Base-by-base conservation (phyloP, 2,797 vertebrate species). In the Psittacula echo region DNA sequence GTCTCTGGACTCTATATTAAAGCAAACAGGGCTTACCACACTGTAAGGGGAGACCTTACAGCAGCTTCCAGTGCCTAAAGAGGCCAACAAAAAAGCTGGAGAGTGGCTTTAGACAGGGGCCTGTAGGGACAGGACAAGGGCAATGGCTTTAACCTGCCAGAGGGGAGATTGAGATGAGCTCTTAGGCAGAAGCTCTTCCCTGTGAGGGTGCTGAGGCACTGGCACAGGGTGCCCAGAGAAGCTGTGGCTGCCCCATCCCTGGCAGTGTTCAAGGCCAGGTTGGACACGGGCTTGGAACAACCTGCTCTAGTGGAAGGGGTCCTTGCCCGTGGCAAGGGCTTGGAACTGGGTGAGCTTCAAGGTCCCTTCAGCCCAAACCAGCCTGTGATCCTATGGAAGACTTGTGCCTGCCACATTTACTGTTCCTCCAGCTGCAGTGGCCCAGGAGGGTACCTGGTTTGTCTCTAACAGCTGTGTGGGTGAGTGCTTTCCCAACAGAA, bases 1-100 rank as follows among this genome's bases (percentile, higher is more conserved):
- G 1, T 26, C 39, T 66, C 82, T 10, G 26, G 37, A 29, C 51
- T 8, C 56, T 24, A 0, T 1, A 0, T 0, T 13, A 73, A 51
- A 42, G n/a, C 70, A 83, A 13, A n/a, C 32, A 41, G 51, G 21
- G 20, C n/a, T 64, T 27, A 26, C 32, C 39, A 29, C 17, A 4
- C 72, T 83, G 20, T 14, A 58, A 58, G 56, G 56, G n/a, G 56
- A 24, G 56, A 58, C 22, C 22, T 34, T 58, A 34, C 56, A 58
- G n/a, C 22, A 58, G 56, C n/a, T 37, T 60, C 23, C 56, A 60
- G 56, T 37, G n/a, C 22, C 22, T 37, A 24, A 58, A 58, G 22
- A 34, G n/a, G 56, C 22, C 7, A 58, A 34, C 10, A 24, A 34
- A 34, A 58, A 58, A 58, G n/a, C n/a, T 23, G n/a, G n/a, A 58